Conservation (phyloP, 2,797 vertebrate species). For the Sebastes vulpes region DNA sequence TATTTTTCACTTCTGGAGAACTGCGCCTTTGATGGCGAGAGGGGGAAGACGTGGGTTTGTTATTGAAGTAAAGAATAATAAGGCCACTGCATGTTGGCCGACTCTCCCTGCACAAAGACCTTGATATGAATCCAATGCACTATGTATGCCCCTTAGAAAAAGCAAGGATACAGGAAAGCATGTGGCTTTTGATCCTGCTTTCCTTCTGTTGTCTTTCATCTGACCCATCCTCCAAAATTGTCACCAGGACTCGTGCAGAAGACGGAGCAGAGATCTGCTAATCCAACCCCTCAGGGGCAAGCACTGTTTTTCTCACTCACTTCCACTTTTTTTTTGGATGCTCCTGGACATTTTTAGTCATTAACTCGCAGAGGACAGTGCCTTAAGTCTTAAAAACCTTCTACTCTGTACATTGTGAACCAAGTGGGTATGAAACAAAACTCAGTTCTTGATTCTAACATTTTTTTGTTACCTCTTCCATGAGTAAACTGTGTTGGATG, state of each 20-base stretch:
- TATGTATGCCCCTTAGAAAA: constrained; percentile 86
- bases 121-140: constrained; percentile 87
- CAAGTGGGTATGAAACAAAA: constrained; percentile 60
- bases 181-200: constrained; percentile 86
- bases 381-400: constrained; percentile 70
- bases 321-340: constrained; percentile 64
- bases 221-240: constrained; percentile 86
- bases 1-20: constrained; percentile 83
- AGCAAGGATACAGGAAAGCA: constrained; percentile 82
- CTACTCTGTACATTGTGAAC: constrained; percentile 56
- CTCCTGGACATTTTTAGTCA: constrained; percentile 76
- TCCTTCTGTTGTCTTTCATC: constrained; percentile 86
- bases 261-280: constrained; percentile 69
- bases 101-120: constrained; percentile 82
- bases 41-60: constrained; percentile 81
- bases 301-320: constrained; percentile 65
- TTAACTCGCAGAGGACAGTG: constrained; percentile 71
- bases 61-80: constrained; percentile 88
- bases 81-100: constrained; percentile 82
- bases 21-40: constrained; percentile 81
- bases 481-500: constrained; percentile 75
- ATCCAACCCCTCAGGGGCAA: constrained; percentile 71
- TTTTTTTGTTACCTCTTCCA: constrained; percentile 52
- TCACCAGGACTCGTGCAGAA: constrained; percentile 77
- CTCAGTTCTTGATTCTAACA: constrained; percentile 61